phyloP scores from a whole-genome alignment of 2,888 invertebrate genomes.

The Silvanus unidentatus region DNA sequence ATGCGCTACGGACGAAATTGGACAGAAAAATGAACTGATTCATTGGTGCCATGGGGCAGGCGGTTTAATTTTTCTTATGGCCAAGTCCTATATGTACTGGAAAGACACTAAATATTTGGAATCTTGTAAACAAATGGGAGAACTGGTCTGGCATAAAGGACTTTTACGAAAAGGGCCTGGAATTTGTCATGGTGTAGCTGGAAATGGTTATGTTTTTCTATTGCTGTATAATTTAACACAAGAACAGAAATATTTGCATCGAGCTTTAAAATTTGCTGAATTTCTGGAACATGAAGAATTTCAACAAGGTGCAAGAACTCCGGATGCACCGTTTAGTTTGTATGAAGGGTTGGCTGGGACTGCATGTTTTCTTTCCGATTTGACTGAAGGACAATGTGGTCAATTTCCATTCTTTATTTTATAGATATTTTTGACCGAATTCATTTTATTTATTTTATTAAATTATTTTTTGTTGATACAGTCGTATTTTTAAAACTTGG shows the following conservation, averaged over 20 bases:
- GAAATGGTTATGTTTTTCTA: slow-evolving; percentile 76
- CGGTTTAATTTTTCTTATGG: slow-evolving; percentile 70
- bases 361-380: slow-evolving; percentile 73
- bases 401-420: slow-evolving; percentile 66
- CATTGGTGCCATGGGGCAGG: slow-evolving; percentile 92
- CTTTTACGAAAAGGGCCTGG: slow-evolving; percentile 82
- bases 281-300: slow-evolving; percentile 66
- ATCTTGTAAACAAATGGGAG: slow-evolving; percentile 62
- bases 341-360: slow-evolving; percentile 86
- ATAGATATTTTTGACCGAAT: too few species aligned
- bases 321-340: slow-evolving; percentile 77
- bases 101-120: slow-evolving; percentile 66
- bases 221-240: slow-evolving; percentile 68
- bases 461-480: too few species aligned
- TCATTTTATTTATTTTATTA: too few species aligned
- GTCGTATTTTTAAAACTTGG: too few species aligned
- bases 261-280: slow-evolving; percentile 70
- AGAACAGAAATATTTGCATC: slow-evolving; percentile 63
- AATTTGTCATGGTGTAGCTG: slow-evolving; percentile 83
- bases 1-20: slow-evolving; percentile 64
- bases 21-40: slow-evolving; percentile 60
- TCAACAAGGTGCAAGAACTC: slow-evolving; percentile 60
- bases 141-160: slow-evolving; percentile 78
- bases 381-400: slow-evolving; percentile 65
- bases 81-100: slow-evolving; percentile 71